Evolutionary conservation across 2,797 vertebrate species (phyloP).

Genomic region (Presbytis comata): DNA sequence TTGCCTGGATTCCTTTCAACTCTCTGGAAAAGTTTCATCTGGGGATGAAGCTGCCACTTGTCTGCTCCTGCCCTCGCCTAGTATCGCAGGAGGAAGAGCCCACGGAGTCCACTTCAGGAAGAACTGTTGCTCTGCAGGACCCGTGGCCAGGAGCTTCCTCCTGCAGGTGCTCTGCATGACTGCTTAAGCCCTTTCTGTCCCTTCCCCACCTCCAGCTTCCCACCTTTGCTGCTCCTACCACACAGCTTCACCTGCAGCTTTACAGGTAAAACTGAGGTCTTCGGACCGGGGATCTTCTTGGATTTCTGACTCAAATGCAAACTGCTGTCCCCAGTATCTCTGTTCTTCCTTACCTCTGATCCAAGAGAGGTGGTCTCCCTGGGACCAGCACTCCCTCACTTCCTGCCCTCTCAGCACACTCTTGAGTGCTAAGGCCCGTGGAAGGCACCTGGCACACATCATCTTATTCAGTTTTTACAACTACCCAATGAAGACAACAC

Average conservation of each 20-base stretch:
- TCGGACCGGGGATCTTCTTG: rapidly evolving
- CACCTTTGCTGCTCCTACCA: not conserved
- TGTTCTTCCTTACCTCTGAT: not conserved
- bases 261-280: not conserved
- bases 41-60: not conserved
- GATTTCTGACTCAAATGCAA: not conserved
- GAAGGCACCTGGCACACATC: not conserved
- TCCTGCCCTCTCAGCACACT: not conserved
- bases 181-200: too few species aligned
- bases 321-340: not conserved
- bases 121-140: not conserved
- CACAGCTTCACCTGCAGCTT: not conserved
- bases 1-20: not conserved
- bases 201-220: not conserved
- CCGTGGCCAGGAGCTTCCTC: not conserved
- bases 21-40: not conserved
- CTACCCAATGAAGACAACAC: not conserved
- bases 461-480: not conserved
- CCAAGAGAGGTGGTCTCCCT: not conserved
- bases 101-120: not conserved
- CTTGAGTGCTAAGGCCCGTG: not conserved
- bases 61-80: rapidly evolving
- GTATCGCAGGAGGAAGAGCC: not conserved
- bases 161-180: not conserved
- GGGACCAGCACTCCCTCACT: not conserved